A percentile compares a stretch with the other conserved stretches of the same genome.
These are phyloP conservation scores for Erpetoichthys calabaricus DNA, from an alignment of 2,797 vertebrate species.

Conservation along the genomic window DNA sequence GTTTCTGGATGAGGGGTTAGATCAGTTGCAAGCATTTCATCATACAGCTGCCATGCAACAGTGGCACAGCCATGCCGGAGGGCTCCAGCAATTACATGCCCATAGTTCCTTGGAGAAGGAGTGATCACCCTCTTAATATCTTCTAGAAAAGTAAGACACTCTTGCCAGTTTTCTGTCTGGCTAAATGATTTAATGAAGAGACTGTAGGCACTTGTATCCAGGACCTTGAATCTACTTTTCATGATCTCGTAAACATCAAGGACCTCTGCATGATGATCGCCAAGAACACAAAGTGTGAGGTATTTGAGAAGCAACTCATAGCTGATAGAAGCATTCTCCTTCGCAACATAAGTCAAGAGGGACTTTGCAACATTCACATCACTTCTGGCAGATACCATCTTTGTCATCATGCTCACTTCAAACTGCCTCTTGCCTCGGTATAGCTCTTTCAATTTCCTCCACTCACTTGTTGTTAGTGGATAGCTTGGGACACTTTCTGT, in stretches of 20 bases:
- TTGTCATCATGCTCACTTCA: slow-evolving; percentile 49
- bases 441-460: slow-evolving; percentile 53
- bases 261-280: slow-evolving; percentile 55
- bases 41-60: slow-evolving; percentile 60
- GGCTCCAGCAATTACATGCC: slow-evolving; percentile 62
- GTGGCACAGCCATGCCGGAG: slow-evolving; percentile 41
- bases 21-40: slow-evolving; percentile 50
- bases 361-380: slow-evolving; percentile 74
- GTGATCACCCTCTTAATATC: slow-evolving; percentile 52
- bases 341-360: slow-evolving; percentile 61
- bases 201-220: slow-evolving; percentile 63
- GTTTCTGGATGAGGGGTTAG: slow-evolving; percentile 55
- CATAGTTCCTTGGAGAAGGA: slow-evolving; percentile 61
- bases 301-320: slow-evolving; percentile 71
- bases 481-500: slow-evolving; percentile 34
- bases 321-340: slow-evolving; percentile 52
- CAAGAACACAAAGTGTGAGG: slow-evolving; percentile 61
- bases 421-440: slow-evolving; percentile 34
- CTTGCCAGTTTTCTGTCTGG: slow-evolving; percentile 63
- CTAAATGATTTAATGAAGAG: slow-evolving; percentile 70
- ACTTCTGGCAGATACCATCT: slow-evolving; percentile 31
- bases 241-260: slow-evolving; percentile 72
- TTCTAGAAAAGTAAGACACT: slow-evolving; percentile 54
- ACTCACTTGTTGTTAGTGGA: slow-evolving; percentile 55
- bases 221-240: slow-evolving; percentile 53